These are phyloP conservation scores for Dendropsophus ebraccatus DNA, from an alignment of 2,113 vertebrate species.

Conservation along the genomic window DNA sequence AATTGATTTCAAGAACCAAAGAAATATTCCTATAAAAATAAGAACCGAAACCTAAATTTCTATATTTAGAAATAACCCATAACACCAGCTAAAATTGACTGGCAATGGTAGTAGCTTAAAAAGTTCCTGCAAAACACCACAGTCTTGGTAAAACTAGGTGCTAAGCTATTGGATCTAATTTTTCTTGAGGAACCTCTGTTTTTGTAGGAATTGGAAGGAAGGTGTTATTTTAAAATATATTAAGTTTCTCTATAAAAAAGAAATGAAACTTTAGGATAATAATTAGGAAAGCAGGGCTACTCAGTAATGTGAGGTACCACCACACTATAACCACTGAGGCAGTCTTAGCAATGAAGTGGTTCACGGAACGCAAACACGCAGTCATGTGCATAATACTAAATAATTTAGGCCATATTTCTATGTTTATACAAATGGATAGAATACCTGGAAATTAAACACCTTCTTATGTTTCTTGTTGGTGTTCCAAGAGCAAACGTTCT, in stretches of 20 bases:
- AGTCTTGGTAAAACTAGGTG: not conserved
- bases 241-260: conserved; percentile 36
- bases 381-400: conserved; percentile 48
- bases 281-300: conserved; percentile 38
- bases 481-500: conserved; percentile 60
- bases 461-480: conserved; percentile 67
- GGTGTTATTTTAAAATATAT: conserved; percentile 53
- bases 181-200: conserved; percentile 58
- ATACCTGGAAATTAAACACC: conserved; percentile 71
- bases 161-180: conserved; percentile 47
- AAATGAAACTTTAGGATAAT: conserved; percentile 54
- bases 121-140: conserved; percentile 5
- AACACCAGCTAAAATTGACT: not conserved
- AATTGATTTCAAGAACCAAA: not conserved
- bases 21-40: not conserved
- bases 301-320: conserved; percentile 27
- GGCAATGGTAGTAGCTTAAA: conserved; percentile 3
- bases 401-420: conserved; percentile 63
- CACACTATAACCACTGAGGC: conserved; percentile 45
- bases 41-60: not conserved
- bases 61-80: conserved; percentile 40
- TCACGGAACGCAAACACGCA: conserved; percentile 36
- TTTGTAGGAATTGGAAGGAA: conserved; percentile 47
- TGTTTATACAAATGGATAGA: conserved; percentile 66
- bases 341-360: conserved; percentile 49